Evolutionary conservation across 2,113 vertebrate genomes (phyloP).

Genomic region (Isurus oxyrinchus): DNA sequence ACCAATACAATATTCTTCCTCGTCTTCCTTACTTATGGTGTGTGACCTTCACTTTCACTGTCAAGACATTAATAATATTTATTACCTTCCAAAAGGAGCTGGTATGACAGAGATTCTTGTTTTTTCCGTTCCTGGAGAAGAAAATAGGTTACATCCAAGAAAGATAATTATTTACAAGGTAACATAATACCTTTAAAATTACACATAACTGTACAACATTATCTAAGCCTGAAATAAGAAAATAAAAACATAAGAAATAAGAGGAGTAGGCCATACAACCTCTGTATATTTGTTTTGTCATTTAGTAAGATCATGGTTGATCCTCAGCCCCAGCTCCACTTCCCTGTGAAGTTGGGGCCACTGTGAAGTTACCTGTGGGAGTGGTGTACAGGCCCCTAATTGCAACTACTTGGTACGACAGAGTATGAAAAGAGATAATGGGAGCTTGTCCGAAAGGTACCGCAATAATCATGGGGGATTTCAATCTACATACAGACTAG

Average conservation of each 20-base stretch:
- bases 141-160: slow-evolving; percentile 31
- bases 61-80: background rate
- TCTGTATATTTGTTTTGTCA: background rate
- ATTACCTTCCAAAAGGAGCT: slow-evolving; percentile 65
- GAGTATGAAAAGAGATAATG: no score
- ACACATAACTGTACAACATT: background rate
- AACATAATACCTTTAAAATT: background rate
- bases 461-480: no score
- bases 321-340: background rate
- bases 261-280: background rate
- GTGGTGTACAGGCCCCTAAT: no score
- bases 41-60: background rate
- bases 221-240: background rate
- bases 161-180: background rate
- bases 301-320: background rate
- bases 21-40: background rate
- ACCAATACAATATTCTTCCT: background rate
- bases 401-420: no score
- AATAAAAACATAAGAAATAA: background rate
- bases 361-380: no score
- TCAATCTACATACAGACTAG: no score
- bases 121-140: slow-evolving; percentile 72
- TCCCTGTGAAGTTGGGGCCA: background rate
- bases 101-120: slow-evolving; percentile 68
- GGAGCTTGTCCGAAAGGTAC: no score